phyloP scores from a whole-genome alignment of 2,888 invertebrate species.

The Platycheirus rosarum region DNA sequence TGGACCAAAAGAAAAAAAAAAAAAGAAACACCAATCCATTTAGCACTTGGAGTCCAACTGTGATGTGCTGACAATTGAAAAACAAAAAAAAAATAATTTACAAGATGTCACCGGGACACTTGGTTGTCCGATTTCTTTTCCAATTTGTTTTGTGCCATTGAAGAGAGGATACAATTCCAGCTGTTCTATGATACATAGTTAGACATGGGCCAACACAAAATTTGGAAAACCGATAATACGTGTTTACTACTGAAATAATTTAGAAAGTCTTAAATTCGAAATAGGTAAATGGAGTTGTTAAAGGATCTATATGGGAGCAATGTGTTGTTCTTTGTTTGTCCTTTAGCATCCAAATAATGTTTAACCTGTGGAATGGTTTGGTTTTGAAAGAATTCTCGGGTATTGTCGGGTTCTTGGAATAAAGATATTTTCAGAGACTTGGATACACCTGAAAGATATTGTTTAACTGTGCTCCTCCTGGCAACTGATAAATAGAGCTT shows the following conservation, averaged over 20 bases:
- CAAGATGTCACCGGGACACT: constrained; percentile 59
- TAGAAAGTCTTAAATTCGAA: constrained; percentile 58
- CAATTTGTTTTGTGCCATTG: constrained; percentile 48
- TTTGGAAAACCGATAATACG: constrained; percentile 66
- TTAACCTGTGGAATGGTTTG: constrained; percentile 12
- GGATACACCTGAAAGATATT: no score
- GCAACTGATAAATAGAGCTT: no score
- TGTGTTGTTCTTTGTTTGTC: constrained; percentile 10
- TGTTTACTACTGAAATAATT: constrained; percentile 71
- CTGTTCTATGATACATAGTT: no score
- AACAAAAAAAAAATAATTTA: constrained; percentile 59
- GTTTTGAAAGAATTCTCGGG: not conserved
- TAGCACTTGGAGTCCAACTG: constrained; percentile 69
- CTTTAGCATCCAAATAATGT: not conserved
- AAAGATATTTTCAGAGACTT: no score
- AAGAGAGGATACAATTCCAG: constrained; percentile 52
- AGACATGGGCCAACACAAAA: constrained; percentile 39
- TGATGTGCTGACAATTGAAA: constrained; percentile 51
- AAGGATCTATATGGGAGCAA: constrained; percentile 1
- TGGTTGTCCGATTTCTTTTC: constrained; percentile 48
- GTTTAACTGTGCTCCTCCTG: no score
- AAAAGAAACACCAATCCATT: constrained; percentile 36
- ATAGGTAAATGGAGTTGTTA: not conserved
- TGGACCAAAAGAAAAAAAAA: constrained; percentile 44
- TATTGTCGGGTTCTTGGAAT: no score